Conservation (phyloP, 2,113 vertebrate genomes). For the Caranx ignobilis region DNA sequence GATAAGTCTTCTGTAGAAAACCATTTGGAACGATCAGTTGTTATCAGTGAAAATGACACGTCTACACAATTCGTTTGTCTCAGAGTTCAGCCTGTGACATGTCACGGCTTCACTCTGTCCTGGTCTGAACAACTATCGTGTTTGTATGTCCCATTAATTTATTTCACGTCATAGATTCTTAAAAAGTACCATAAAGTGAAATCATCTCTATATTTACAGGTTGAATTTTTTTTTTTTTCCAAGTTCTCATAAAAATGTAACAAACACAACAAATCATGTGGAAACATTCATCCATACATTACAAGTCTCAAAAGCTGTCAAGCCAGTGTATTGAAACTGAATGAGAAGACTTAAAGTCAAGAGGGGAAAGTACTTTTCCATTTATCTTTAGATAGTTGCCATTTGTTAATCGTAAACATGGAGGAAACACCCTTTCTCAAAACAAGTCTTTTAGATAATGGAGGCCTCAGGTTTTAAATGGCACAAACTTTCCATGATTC, state of each 20-base stretch:
- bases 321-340: background rate
- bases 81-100: background rate
- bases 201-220: conserved; percentile 40
- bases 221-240: background rate
- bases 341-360: background rate
- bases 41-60: background rate
- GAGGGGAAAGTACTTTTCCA: background rate
- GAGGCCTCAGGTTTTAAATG: background rate
- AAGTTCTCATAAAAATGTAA: background rate
- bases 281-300: background rate
- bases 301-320: background rate
- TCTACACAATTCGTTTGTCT: background rate
- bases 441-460: background rate
- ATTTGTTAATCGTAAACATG: background rate
- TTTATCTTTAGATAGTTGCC: background rate
- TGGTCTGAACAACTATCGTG: background rate
- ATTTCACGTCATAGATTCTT: conserved; percentile 53
- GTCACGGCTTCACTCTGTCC: background rate
- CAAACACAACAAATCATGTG: background rate
- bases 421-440: background rate
- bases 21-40: no score
- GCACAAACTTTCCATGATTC: no score
- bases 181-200: conserved; percentile 35
- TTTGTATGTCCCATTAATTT: conserved; percentile 21
- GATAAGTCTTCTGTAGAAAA: no score